phyloP scores from a whole-genome alignment of 2,113 vertebrate species.

The Sorex araneus region DNA sequence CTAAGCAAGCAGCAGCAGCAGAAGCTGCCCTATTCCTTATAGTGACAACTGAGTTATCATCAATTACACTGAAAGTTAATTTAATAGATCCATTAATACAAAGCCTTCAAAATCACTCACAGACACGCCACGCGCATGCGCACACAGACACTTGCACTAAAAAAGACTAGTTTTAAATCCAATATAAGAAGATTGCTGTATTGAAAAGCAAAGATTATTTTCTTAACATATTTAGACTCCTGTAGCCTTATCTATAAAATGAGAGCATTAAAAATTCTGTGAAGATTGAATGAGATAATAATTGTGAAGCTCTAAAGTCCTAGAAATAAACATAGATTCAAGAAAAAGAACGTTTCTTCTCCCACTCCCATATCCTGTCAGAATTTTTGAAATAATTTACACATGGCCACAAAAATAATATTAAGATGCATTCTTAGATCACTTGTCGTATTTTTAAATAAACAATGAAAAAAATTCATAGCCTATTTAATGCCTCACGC shows the following conservation, averaged over 20 bases:
- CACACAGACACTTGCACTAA: no score
- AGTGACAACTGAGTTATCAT: background rate
- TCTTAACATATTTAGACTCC: background rate
- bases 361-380: background rate
- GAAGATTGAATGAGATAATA: background rate
- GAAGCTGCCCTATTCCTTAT: background rate
- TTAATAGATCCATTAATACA: conserved; percentile 29
- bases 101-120: background rate
- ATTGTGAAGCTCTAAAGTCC: background rate
- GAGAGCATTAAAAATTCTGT: background rate
- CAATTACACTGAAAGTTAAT: background rate
- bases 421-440: background rate
- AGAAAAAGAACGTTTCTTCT: background rate
- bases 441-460: conserved; percentile 55
- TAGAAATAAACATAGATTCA: background rate
- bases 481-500: background rate
- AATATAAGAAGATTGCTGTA: background rate
- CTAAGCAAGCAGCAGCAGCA: background rate
- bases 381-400: background rate
- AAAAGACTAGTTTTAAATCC: background rate
- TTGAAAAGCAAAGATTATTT: background rate
- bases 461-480: background rate
- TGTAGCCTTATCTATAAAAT: background rate
- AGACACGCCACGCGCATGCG: no score
- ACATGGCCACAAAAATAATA: background rate